These are phyloP conservation scores for Carassius carassius DNA, from an alignment of 2,113 vertebrate genomes.

Conservation along the genomic window DNA sequence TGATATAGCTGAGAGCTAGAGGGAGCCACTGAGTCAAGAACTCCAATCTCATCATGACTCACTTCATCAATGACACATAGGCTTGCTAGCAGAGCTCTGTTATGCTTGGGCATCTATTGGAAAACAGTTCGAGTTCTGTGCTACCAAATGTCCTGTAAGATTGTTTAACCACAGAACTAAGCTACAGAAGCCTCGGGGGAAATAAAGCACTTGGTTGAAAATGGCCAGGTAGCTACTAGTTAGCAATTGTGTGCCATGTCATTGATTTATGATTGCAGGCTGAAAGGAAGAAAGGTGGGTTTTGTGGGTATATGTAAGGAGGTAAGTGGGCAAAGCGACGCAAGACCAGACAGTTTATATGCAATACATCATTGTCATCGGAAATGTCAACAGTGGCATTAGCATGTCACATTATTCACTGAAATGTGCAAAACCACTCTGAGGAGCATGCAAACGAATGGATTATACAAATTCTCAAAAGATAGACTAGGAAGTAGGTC, in stretches of 20 bases:
- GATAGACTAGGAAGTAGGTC: not conserved
- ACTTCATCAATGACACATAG: constrained; percentile 30
- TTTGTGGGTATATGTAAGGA: not conserved
- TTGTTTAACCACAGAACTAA: not conserved
- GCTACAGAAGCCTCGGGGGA: not conserved
- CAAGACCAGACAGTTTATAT: not conserved
- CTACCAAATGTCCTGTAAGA: constrained; percentile 15
- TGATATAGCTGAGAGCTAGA: not conserved
- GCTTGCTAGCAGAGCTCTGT: constrained; percentile 15
- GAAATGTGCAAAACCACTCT: not conserved
- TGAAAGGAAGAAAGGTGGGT: constrained; percentile 11
- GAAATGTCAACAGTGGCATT: not conserved
- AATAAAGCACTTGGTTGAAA: constrained; percentile 10
- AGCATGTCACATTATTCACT: not conserved
- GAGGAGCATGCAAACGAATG: not conserved
- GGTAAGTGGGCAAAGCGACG: not conserved
- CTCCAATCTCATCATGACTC: constrained; percentile 3
- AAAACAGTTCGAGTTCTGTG: constrained; percentile 15
- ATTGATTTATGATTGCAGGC: constrained; percentile 16
- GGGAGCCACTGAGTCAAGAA: constrained; percentile 16
- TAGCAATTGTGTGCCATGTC: constrained; percentile 11
- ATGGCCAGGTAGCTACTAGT: constrained; percentile 1
- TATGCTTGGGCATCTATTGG: constrained; percentile 5
- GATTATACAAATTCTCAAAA: not conserved
- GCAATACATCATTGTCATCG: not conserved